These are phyloP conservation scores for Prionace glauca DNA, from an alignment of 2,797 vertebrate species.

Conservation along the genomic window DNA sequence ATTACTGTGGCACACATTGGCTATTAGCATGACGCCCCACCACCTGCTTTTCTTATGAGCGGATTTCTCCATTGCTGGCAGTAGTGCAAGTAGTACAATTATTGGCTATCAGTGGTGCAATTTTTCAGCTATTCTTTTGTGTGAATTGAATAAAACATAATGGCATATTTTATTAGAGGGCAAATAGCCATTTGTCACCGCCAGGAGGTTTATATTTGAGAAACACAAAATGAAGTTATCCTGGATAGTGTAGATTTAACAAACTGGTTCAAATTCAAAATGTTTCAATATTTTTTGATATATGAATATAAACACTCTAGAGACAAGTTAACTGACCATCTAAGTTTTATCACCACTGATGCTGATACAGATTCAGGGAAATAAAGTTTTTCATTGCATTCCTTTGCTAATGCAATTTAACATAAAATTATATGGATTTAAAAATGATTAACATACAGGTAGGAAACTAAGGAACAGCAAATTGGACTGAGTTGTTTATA, in stretches of 20 bases:
- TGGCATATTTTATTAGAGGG: slow-evolving; percentile 99
- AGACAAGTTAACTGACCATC: neutral
- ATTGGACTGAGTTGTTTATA: neutral
- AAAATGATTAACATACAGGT: neutral
- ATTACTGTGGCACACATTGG: slow-evolving; percentile 94
- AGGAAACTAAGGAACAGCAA: neutral
- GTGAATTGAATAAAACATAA: slow-evolving; percentile 98
- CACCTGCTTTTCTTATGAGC: slow-evolving; percentile 93
- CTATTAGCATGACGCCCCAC: slow-evolving; percentile 99
- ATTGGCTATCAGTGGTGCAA: slow-evolving; percentile 97
- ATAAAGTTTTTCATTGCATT: neutral
- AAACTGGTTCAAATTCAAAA: neutral
- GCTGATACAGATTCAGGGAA: neutral
- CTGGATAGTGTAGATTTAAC: slow-evolving; percentile 51
- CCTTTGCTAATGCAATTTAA: neutral
- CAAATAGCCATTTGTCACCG: slow-evolving; percentile 92
- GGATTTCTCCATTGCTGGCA: slow-evolving; percentile 76
- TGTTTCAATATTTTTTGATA: neutral
- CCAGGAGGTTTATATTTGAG: slow-evolving; percentile 78
- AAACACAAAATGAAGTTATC: slow-evolving; percentile 65
- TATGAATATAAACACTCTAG: neutral
- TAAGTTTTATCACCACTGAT: neutral
- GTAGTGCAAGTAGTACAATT: slow-evolving; percentile 99
- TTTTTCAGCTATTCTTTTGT: slow-evolving; percentile 98
- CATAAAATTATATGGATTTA: neutral